Evolutionary conservation across 30 jellyfish, hydroid and myxozoan species (phyloP), one percentile per base, ranked within the genome.

Genomic region (Aurelia coerulea): DNA sequence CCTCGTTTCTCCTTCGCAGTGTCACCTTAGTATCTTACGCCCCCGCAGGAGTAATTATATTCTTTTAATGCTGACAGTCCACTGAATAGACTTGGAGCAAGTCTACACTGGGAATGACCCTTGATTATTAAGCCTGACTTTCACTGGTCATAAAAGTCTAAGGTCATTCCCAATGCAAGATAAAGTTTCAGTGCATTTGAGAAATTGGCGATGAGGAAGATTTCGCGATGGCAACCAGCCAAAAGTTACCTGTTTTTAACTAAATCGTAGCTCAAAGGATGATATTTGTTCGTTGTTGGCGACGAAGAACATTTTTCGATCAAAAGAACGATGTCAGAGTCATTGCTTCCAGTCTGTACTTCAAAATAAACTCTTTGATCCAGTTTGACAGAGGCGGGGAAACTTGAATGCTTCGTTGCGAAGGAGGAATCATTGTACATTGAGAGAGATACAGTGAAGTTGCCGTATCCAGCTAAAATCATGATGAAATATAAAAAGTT

Each of bases 381-480:
- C 82, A 73, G 41, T 39, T 59, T 33, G 12, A 84, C 83, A 1
- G 46, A 69, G 13, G 80, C 88, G 17, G 93, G 93, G 53, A 33
- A 84, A 41, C 77, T 50, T 9, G 64, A 2, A 9, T 73, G 77
- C 5, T 32, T 18, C 29, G 80, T 41, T 16, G 84, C 13, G 35
- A 73, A 84, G 16, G 46, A 78, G 50, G 68, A 32, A 9, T 66
- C 56, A 15, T 46, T 62, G 62, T 19, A 42, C 93, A 84, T 84
- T 50, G 75, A 14, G 8, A 84, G 58, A 15, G 87, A 62, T 11
- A 73, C 80, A 6, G 87, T 65, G 68, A 84, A 84, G 31, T 50
- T 18, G 4, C 93, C 93, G 52, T 73, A 84, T 49, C 88, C 93
- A 73, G 54, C 93, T 84, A 58, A 62, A 84, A 84, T 13, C 1